Percentiles rank a stretch among this genome's conserved stretches.
These are phyloP conservation scores for Pelusios castaneus DNA, from an alignment of 2,113 vertebrate species.

Conservation along the genomic window DNA sequence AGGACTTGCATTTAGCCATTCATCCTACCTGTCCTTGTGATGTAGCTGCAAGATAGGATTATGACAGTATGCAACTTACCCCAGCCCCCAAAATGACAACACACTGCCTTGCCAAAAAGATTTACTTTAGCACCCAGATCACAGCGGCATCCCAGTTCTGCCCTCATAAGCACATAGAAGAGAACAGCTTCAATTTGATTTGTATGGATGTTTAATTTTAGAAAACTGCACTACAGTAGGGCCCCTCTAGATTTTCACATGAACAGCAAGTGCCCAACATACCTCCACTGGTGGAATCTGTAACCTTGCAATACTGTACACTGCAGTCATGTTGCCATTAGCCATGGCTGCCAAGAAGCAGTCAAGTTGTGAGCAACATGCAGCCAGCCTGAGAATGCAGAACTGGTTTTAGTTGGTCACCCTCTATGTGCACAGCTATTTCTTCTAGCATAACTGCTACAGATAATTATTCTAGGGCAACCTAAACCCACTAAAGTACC, in stretches of 20 bases:
- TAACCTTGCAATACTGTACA: not conserved
- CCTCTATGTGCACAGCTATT: not conserved
- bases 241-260: rapidly evolving
- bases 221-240: not conserved
- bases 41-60: not conserved
- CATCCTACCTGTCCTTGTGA: not conserved
- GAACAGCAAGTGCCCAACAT: not conserved
- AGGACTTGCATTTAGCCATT: not conserved
- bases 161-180: not conserved
- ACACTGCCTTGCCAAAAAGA: not conserved
- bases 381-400: not conserved
- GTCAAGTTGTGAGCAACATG: not conserved
- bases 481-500: not conserved
- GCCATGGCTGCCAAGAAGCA: not conserved
- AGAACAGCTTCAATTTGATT: not conserved
- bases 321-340: not conserved
- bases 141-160: not conserved
- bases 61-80: not conserved
- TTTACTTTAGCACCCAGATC: not conserved
- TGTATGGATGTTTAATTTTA: not conserved
- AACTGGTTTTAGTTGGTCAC: not conserved
- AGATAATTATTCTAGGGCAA: not conserved
- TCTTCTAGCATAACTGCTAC: rapidly evolving
- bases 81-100: not conserved
- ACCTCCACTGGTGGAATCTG: not conserved